These are phyloP conservation scores for Entosphenus tridentatus DNA, from an alignment of 2,113 vertebrate genomes.

Conservation along the genomic window DNA sequence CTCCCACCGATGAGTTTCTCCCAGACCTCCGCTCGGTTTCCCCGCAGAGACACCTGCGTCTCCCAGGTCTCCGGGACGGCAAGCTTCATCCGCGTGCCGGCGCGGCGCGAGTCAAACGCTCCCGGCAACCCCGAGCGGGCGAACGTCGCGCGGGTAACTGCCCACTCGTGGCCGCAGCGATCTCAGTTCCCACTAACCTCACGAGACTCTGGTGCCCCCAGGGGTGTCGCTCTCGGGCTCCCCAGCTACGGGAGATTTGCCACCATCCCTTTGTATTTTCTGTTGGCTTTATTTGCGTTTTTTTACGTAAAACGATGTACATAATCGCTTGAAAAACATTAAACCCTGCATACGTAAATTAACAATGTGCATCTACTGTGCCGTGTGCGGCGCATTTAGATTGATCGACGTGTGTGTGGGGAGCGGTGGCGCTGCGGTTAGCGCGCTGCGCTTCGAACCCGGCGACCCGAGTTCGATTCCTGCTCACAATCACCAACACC, in stretches of 20 bases:
- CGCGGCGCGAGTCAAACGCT: conserved; percentile 31
- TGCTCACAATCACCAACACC: too few species aligned
- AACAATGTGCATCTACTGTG: too few species aligned
- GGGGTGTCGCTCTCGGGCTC: neutral
- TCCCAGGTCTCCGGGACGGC: conserved; percentile 43
- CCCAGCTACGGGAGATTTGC: too few species aligned
- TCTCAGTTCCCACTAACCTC: neutral
- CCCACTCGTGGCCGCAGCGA: neutral
- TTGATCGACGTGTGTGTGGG: neutral
- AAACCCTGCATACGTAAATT: too few species aligned
- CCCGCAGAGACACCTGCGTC: conserved; percentile 28
- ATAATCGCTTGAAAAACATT: too few species aligned
- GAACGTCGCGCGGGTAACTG: conserved; percentile 36
- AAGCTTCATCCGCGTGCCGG: conserved; percentile 44
- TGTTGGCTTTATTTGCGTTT: too few species aligned
- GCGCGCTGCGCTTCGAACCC: neutral
- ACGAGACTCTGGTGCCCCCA: neutral
- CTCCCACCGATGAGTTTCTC: conserved; percentile 42
- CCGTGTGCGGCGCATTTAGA: too few species aligned
- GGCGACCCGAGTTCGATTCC: too few species aligned
- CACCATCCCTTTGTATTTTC: too few species aligned
- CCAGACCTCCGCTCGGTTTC: conserved; percentile 43
- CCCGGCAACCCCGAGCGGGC: conserved; percentile 35
- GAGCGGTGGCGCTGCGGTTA: neutral
- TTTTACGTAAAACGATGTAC: too few species aligned